Conservation (phyloP, 2,888 invertebrate genomes). For the Elgonia sp. region DNA sequence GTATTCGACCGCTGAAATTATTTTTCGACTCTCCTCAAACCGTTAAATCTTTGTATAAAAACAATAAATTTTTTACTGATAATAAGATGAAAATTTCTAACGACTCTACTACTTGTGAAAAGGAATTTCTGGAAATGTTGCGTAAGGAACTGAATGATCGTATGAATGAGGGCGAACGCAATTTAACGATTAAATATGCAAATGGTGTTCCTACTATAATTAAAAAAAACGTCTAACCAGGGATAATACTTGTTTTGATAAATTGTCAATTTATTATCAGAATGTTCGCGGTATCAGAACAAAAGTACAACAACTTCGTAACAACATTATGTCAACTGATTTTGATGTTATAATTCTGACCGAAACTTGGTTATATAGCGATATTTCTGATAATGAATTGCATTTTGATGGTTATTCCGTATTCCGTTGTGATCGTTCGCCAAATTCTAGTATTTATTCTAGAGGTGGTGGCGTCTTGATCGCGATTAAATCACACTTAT, state of each 20-base stretch:
- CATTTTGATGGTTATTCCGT: neutral
- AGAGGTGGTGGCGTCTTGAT: neutral
- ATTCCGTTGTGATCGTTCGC: conserved; percentile 6
- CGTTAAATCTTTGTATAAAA: neutral
- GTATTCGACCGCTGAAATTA: conserved; percentile 5
- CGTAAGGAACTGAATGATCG: conserved; percentile 4
- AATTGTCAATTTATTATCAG: too few species aligned
- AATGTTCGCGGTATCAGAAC: too few species aligned
- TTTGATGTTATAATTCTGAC: conserved; percentile 10
- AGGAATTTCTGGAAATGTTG: neutral
- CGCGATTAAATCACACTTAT: neutral
- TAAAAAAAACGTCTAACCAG: neutral
- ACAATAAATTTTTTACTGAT: neutral
- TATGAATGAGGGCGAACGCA: neutral
- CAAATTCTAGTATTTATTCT: neutral
- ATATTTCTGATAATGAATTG: conserved; percentile 1
- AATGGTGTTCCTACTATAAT: neutral
- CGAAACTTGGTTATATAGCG: neutral
- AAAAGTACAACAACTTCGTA: neutral
- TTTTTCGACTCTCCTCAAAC: neutral
- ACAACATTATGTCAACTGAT: neutral
- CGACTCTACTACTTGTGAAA: conserved; percentile 6
- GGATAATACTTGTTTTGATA: neutral
- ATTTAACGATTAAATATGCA: too few species aligned
- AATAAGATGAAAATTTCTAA: conserved; percentile 11